Evolutionary conservation across 2,888 invertebrate species (phyloP), one percentile per base, ranked within the genome.

Genomic region (Seladonia tumulorum): DNA sequence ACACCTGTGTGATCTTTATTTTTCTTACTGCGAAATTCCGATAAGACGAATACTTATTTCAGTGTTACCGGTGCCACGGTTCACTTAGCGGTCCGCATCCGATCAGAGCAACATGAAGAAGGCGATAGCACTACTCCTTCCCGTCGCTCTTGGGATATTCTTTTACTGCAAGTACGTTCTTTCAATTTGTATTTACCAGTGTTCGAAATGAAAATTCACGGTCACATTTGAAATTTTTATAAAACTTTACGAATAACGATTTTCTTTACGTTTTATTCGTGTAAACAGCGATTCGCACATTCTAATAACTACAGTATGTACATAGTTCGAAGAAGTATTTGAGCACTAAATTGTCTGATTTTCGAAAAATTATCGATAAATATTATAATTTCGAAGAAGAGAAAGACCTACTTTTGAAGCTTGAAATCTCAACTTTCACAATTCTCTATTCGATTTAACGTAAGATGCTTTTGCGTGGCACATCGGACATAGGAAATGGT

Each of bases 21-120:
- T 71, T 49, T 63, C 42, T 53, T 16, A 1, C 14, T 47, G 25
- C 35, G 49, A 82, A 22, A 53, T 39, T 49, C 22, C 45, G 42
- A 60, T 74, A 53, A 53, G 4, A 25, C 14, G 8, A 22, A 4
- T 2, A 39, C 10, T 45, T 18, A 35, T 25, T 35, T 18, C 18
- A 22, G 14, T 39, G 14, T 2, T 60, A 39, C 29, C n/a, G 49
- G 68, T 53, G 47, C 49, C 5, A 8, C 10, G 22, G 39, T 25
- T 75, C 63, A 16, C 16, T 70, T n/a, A 8, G 10, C 16, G 12
- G 14, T 60, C 16, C 12, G 53, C 18, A 2, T 0, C n/a, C 14
- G 2, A 29, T 7, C 22, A 25, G 3, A 63, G 10, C 39, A 83
- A 76, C 14, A 85, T 85, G 84, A 53, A 53, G 47, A 83, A 83